A percentile compares a stretch with the other conserved stretches of the same genome.
Conservation (phyloP, 2,113 vertebrate genomes). For the Dascyllus trimaculatus region DNA sequence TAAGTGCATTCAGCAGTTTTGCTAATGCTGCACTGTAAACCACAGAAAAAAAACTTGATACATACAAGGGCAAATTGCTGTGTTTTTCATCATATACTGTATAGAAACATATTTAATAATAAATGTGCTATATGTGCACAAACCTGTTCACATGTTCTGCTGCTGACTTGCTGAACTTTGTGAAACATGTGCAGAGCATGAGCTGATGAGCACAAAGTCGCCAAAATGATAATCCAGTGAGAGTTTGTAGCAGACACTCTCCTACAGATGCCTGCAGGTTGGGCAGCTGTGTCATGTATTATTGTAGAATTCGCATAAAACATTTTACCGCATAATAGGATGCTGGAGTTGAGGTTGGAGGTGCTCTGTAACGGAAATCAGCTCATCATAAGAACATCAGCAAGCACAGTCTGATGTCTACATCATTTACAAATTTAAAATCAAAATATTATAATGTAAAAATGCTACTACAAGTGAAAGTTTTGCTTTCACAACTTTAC, state of each 20-base stretch:
- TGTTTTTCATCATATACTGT: slow-evolving; percentile 1
- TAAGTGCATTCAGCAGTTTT: slow-evolving; percentile 21
- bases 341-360: neutral
- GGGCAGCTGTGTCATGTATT: neutral
- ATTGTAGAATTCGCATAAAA: neutral
- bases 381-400: neutral
- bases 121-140: neutral
- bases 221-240: neutral
- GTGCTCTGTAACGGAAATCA: neutral
- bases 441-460: no score
- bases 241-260: neutral
- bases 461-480: no score
- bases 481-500: no score
- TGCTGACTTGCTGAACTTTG: neutral
- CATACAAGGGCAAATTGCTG: slow-evolving; percentile 8
- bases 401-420: neutral
- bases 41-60: slow-evolving; percentile 20
- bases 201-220: neutral
- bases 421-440: no score
- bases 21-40: neutral
- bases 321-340: neutral
- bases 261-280: neutral
- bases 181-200: neutral
- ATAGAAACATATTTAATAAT: slow-evolving; percentile 8
- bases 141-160: neutral